Conservation (phyloP, 2,888 invertebrate genomes). For the Scaptomyza polygonia region DNA sequence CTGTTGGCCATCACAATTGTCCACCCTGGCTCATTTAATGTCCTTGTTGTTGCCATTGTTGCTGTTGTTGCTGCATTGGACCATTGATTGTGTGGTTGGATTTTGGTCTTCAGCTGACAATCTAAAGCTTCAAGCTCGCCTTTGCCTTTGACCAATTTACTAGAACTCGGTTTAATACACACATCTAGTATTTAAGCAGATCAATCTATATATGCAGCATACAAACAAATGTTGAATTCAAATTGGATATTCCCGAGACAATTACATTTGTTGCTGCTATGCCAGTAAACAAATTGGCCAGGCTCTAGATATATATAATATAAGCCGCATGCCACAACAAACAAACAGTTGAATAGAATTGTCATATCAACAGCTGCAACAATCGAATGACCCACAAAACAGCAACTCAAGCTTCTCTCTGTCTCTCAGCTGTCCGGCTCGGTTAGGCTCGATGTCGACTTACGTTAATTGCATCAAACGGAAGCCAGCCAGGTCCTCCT, state of each 20-base stretch:
- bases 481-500: slow-evolving; percentile 48
- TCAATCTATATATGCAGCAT: too few species aligned
- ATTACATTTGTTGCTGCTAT: slow-evolving; percentile 41
- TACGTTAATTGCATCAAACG: slow-evolving; percentile 75
- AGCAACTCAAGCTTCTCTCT: slow-evolving; percentile 17
- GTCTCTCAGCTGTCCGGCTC: slow-evolving; percentile 12
- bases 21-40: slow-evolving; percentile 14
- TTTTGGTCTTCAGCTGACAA: slow-evolving; percentile 36
- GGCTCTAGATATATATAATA: slow-evolving; percentile 69
- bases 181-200: too few species aligned
- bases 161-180: slow-evolving; percentile 1
- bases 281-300: slow-evolving; percentile 58
- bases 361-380: slow-evolving; percentile 66
- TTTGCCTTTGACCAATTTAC: slow-evolving; percentile 18
- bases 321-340: slow-evolving; percentile 38
- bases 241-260: slow-evolving; percentile 54
- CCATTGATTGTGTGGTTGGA: slow-evolving; percentile 63
- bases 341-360: slow-evolving; percentile 44
- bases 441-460: slow-evolving; percentile 47
- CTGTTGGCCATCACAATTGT: slow-evolving; percentile 10
- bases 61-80: slow-evolving; percentile 13
- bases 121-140: slow-evolving; percentile 24
- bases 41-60: slow-evolving; percentile 31
- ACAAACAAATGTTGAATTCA: slow-evolving; percentile 45
- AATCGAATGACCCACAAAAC: slow-evolving; percentile 30